Conservation (phyloP, 2,888 invertebrate species). For the Parnassius glacialis region DNA sequence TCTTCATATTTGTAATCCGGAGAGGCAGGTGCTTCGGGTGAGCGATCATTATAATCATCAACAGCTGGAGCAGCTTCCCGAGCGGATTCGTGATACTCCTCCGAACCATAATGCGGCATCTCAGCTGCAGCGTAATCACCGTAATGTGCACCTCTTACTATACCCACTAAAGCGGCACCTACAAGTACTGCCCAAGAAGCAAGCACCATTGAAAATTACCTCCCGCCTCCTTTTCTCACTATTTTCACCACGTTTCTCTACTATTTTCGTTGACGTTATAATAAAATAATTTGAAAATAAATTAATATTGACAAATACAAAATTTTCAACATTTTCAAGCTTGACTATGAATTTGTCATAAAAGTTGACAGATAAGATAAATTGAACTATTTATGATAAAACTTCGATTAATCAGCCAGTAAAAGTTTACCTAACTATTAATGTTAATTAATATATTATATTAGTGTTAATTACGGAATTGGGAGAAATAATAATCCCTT, state of each 20-base stretch:
- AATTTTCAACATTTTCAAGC: conserved; percentile 51
- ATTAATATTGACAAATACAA: conserved; percentile 28
- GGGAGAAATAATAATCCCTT: too few species aligned
- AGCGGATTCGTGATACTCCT: conserved; percentile 44
- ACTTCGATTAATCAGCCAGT: too few species aligned
- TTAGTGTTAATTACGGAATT: too few species aligned
- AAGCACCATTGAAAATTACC: conserved; percentile 25
- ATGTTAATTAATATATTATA: too few species aligned
- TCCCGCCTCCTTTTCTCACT: conserved; percentile 21
- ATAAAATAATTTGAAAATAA: conserved; percentile 29
- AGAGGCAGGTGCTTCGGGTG: conserved; percentile 52
- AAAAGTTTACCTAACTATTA: too few species aligned
- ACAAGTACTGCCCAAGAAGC: conserved; percentile 36
- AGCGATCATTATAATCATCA: conserved; percentile 54
- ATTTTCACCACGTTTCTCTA: conserved; percentile 14
- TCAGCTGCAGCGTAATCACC: conserved; percentile 55
- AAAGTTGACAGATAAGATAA: conserved; percentile 28
- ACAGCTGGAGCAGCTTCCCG: conserved; percentile 28
- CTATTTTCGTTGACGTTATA: conserved; percentile 26
- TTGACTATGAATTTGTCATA: conserved; percentile 69
- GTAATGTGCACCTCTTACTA: conserved; percentile 42
- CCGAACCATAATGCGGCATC: conserved; percentile 60
- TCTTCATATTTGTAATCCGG: conserved; percentile 64
- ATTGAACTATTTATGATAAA: background rate
- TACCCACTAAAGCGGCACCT: conserved; percentile 41